These are phyloP conservation scores for Cuniculus paca DNA, from an alignment of 2,797 vertebrate species.

Conservation along the genomic window DNA sequence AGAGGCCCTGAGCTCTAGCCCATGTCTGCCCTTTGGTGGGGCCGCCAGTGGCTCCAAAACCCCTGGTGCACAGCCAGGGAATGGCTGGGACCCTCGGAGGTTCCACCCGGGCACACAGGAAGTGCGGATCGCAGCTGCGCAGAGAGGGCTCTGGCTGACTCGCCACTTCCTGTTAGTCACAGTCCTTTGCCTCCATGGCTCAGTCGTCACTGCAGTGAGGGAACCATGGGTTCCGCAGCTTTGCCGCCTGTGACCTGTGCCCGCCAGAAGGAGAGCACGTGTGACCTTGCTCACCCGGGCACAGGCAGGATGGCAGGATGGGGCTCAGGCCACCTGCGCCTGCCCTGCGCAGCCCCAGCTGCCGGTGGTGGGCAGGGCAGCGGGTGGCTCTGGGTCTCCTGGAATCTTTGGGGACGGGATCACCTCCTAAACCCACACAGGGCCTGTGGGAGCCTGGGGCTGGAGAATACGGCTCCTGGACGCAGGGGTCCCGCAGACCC, in stretches of 20 bases:
- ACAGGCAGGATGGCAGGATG: accelerated
- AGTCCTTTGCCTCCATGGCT: accelerated
- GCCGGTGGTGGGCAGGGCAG: accelerated
- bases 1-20: accelerated
- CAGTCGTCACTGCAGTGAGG: not conserved
- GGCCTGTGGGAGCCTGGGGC: not conserved
- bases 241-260: not conserved
- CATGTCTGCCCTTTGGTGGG: not conserved
- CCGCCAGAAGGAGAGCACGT: accelerated
- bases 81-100: not conserved
- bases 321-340: accelerated
- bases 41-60: not conserved
- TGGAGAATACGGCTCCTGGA: accelerated
- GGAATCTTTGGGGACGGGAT: accelerated
- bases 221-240: accelerated
- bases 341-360: accelerated
- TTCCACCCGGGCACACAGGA: too few species aligned
- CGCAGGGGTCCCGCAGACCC: not conserved
- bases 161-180: accelerated
- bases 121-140: accelerated
- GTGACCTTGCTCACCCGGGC: accelerated
- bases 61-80: not conserved
- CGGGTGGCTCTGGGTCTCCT: accelerated
- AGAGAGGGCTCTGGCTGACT: not conserved
- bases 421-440: not conserved